Evolutionary conservation across 64 coral and sea anemone species (phyloP).

Genomic region (Stylophora pistillata): DNA sequence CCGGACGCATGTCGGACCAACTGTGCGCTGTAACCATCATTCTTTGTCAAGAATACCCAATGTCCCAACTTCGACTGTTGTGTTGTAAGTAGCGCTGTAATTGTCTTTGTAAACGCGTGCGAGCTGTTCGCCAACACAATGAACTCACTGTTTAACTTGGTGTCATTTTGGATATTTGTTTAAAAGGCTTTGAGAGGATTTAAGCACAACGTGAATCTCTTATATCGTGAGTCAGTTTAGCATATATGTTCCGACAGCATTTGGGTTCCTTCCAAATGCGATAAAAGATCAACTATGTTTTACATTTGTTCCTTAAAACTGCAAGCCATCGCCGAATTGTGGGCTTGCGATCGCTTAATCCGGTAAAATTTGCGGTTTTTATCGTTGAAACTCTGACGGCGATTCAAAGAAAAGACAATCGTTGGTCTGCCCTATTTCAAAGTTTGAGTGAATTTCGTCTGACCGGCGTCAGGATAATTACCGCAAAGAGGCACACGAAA

Average conservation of each 20-base stretch:
- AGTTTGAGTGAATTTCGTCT: not conserved
- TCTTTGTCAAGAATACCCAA: constrained; percentile 60
- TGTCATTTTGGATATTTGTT: not conserved
- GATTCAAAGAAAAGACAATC: not conserved
- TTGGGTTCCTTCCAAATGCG: constrained; percentile 19
- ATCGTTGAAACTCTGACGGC: not conserved
- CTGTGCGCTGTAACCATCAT: constrained; percentile 79
- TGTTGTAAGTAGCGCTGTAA: constrained; percentile 74
- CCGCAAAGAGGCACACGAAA: not conserved
- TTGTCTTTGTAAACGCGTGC: not conserved
- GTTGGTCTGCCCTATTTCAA: no score
- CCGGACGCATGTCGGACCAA: constrained; percentile 65
- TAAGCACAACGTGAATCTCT: not conserved
- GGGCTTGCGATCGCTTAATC: not conserved
- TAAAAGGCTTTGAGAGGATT: constrained; percentile 1
- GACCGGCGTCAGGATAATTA: not conserved
- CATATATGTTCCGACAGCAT: not conserved
- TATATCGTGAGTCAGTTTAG: not conserved
- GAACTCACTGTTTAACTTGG: not conserved
- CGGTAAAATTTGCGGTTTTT: not conserved
- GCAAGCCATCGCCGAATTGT: not conserved
- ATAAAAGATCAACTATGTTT: not conserved
- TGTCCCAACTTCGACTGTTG: constrained; percentile 74
- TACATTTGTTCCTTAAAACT: not conserved
- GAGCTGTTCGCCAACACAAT: not conserved